phyloP scores from a whole-genome alignment of 2,113 vertebrate species.

The Arothron firmamentum region DNA sequence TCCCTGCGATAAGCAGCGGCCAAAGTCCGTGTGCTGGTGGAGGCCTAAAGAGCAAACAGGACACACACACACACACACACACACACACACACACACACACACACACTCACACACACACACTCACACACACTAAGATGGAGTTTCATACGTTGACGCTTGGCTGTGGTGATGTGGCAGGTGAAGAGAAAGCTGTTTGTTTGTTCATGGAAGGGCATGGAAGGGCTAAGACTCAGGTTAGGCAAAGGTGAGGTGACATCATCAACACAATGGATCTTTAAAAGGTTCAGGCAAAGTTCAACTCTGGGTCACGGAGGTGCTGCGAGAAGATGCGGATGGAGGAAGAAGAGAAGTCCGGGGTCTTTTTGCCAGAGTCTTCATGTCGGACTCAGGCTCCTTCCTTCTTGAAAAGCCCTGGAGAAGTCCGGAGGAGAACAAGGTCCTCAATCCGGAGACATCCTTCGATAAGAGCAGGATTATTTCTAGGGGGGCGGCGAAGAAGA shows the following conservation, averaged over 20 bases:
- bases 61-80: constrained; percentile 39
- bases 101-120: too few relatives aligned
- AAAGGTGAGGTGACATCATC: constrained; percentile 69
- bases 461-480: constrained; percentile 59
- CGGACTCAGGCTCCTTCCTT: constrained; percentile 6
- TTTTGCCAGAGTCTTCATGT: constrained; percentile 17
- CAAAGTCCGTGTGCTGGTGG: constrained; percentile 71
- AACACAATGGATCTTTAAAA: constrained; percentile 56
- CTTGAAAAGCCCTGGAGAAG: constrained; percentile 50
- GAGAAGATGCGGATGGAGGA: constrained; percentile 2
- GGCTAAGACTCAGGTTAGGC: constrained; percentile 63
- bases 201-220: constrained; percentile 41
- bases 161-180: constrained; percentile 40
- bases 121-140: constrained; percentile 33
- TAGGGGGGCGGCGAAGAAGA: constrained; percentile 49
- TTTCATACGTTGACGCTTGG: constrained; percentile 50
- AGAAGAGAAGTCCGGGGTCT: neutral
- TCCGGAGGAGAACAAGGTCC: constrained; percentile 45
- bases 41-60: constrained; percentile 67
- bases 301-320: neutral
- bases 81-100: constrained; percentile 32
- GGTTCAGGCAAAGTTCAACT: constrained; percentile 58
- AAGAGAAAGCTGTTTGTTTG: constrained; percentile 54
- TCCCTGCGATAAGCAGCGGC: constrained; percentile 73
- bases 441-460: constrained; percentile 35